Conservation (phyloP, 2,888 invertebrate species). For the Falcaria lacertinaria region DNA sequence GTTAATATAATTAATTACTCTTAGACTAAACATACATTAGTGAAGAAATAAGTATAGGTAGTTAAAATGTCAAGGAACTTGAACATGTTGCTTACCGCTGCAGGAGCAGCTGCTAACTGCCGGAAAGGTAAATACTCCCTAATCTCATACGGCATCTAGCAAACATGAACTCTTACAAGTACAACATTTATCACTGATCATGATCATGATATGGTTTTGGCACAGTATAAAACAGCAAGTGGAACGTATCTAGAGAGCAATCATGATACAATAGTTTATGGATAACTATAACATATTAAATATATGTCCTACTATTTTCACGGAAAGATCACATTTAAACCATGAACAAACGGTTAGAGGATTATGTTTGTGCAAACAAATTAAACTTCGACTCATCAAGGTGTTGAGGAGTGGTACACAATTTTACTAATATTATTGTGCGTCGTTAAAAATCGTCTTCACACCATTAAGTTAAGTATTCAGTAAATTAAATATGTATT, state of each 20-base stretch:
- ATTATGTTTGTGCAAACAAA: conserved; percentile 5
- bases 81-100: conserved; percentile 47
- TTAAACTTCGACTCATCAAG: neutral
- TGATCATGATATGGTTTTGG: conserved; percentile 73
- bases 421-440: conserved; percentile 28
- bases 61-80: conserved; percentile 64
- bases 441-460: conserved; percentile 21
- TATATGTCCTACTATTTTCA: conserved; percentile 33
- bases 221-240: conserved; percentile 46
- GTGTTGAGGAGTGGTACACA: conserved; percentile 2
- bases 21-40: conserved; percentile 46
- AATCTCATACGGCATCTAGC: conserved; percentile 18
- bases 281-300: conserved; percentile 11
- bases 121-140: conserved; percentile 8
- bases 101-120: conserved; percentile 26
- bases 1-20: conserved; percentile 46
- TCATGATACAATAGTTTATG: conserved; percentile 21
- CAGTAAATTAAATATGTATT: conserved; percentile 1
- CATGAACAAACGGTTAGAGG: conserved; percentile 14
- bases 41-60: conserved; percentile 41
- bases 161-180: conserved; percentile 36
- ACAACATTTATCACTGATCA: conserved; percentile 63
- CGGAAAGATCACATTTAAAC: conserved; percentile 43
- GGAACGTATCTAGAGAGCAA: conserved; percentile 43
- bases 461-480: conserved; percentile 4